Evolutionary conservation across 2,113 vertebrate genomes (phyloP), one percentile per base, ranked within the genome.

Genomic region (Spea bombifrons): DNA sequence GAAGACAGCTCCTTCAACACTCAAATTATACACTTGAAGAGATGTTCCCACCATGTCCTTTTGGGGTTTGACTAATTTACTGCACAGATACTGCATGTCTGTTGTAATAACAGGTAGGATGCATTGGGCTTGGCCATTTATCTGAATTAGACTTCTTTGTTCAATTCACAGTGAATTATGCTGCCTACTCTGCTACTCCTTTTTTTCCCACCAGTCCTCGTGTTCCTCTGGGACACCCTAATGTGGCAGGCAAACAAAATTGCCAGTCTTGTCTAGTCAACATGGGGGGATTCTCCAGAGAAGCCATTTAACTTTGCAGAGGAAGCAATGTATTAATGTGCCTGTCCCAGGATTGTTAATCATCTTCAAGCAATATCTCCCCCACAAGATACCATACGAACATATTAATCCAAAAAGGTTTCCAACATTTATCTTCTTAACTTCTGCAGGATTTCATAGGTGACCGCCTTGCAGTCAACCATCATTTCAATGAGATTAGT

Each of bases 181-280:
- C 90, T 93, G 90, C 92, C 90, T 92, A 91, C 90, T 88, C 82
- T 85, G 90, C 93, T 91, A 84, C 84, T 84, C 84, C 66, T 68
- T 87, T 88, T 90, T 90, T 91, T 59, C 10, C 55, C 85, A 45
- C 82, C 88, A 90, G 87, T 86, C 88, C 85, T 80, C 88, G 88
- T 86, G 89, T 93, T 92, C 93, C 94, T 92, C 86, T 90, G 91
- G 92, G 93, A 92, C 87, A 84, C 15, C 46, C 87, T 96, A 96
- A 97, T 95, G 94, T 95, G 94, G 94, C 96, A 95, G 92, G 93
- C 93, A 95, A 95, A 96, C 93, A 94, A 96, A 97, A 96, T 94
- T 95, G 94, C 95, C 94, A 92, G 94, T 93, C 95, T 96, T 94
- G 92, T 96, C 93, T 95, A 94, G 91, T 96, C 94, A 94, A 94